A percentile compares a stretch with the other conserved stretches of the same genome.
Evolutionary conservation across 1,140 invertebrate genomes (phyloP).

Genomic region (Danaus melanippus): DNA sequence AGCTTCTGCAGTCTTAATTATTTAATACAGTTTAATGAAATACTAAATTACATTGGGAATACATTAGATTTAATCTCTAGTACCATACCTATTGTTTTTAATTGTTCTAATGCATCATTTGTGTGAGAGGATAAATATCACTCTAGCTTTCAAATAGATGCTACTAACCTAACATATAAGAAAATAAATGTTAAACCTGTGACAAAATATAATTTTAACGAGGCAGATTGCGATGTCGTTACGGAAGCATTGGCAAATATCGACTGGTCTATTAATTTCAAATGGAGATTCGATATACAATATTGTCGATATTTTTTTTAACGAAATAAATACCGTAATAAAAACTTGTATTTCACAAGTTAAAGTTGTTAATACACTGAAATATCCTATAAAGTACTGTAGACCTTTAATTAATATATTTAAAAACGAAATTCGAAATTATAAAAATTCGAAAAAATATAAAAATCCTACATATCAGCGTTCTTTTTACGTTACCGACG

Average conservation of each 20-base stretch:
- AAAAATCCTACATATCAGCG: neutral
- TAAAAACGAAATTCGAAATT: neutral
- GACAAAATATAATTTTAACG: no score
- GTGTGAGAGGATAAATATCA: neutral
- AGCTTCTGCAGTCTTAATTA: no score
- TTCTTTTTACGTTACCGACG: no score
- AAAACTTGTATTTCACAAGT: neutral
- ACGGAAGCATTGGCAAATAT: neutral
- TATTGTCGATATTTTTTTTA: neutral
- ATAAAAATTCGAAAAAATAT: neutral
- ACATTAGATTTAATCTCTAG: neutral
- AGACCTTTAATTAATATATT: neutral
- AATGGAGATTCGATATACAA: neutral
- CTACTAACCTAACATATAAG: neutral
- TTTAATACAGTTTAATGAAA: neutral
- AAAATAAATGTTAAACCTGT: neutral
- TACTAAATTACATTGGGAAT: no score
- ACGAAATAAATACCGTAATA: neutral
- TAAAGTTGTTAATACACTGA: neutral
- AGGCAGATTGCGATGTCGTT: neutral
- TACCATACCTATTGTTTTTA: neutral
- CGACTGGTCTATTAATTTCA: neutral
- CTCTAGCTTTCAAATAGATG: neutral
- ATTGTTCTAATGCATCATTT: neutral
- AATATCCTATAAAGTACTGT: neutral